Evolutionary conservation across 1,140 invertebrate species (phyloP), one percentile per base, ranked within the genome.

Genomic region (Littorina saxatilis): DNA sequence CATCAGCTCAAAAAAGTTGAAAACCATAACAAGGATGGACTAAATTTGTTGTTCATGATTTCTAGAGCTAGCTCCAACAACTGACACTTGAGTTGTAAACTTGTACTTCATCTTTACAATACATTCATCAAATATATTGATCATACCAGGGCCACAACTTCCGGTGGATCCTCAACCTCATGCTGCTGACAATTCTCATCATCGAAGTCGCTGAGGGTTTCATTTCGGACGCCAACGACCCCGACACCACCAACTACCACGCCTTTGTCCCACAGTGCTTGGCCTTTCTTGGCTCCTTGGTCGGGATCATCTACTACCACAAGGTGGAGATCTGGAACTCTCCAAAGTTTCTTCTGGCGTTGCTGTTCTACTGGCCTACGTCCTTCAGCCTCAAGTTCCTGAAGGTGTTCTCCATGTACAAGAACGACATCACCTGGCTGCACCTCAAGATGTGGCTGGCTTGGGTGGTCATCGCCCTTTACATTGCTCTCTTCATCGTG

Each of bases 321-420:
- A 91, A 90, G 83, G 88, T 91, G 50, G 91, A 91, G 82, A 88
- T 90, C 83, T 91, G 89, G 90, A 91, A 91, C 81, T 91, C 90
- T 1, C 90, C 91, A 27, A 84, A 84, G 83, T 91, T 91, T 78
- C 84, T 91, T 1, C 73, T 91, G 13, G 81, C 90, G 7, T 52
- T 91, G 37, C 79, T 90, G 29, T 72, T 86, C 29, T 91, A 91
- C 78, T 91, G 91, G 91, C 75, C 85, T 3, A 68, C 83, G 27
- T 80, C 87, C 27, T 58, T 87, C 35, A 83, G 85, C 20, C 73
- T 90, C 11, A 90, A 91, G 80, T 79, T 88, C 2, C 43, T 90
- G 68, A 90, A 90, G 80, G 82, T 83, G 32, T 68, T 90, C 55
- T 89, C 88, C 4, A 79, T 90, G 39, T 85, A 87, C 77, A 81